These are phyloP conservation scores for Ectobius pallidus DNA, from an alignment of 2,888 invertebrate species.

Conservation along the genomic window DNA sequence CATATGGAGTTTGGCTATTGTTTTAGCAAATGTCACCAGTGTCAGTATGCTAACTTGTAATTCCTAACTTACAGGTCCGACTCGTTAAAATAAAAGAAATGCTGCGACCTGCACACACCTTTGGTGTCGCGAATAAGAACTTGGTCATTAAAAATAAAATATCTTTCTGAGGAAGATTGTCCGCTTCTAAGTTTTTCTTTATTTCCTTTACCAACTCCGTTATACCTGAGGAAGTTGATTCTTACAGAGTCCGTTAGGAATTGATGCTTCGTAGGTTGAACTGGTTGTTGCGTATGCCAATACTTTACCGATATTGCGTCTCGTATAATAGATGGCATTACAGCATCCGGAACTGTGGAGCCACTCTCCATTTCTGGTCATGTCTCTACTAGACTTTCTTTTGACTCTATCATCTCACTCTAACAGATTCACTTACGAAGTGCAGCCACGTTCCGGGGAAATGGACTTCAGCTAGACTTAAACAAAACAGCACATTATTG, in stretches of 20 bases:
- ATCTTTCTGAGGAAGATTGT: too few species aligned
- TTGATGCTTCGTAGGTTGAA: neutral
- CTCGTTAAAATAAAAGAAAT: too few species aligned
- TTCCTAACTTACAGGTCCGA: too few species aligned
- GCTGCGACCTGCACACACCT: too few species aligned
- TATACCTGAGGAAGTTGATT: neutral
- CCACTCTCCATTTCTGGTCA: conserved; percentile 18
- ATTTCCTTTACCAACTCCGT: neutral
- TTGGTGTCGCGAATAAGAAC: too few species aligned
- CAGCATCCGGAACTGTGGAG: conserved; percentile 1
- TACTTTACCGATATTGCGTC: neutral
- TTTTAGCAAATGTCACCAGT: too few species aligned
- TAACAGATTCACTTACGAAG: neutral
- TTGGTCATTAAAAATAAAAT: too few species aligned
- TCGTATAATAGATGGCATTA: neutral
- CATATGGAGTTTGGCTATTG: too few species aligned
- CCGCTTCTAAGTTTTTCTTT: too few species aligned
- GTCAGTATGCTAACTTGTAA: too few species aligned
- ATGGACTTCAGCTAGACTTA: neutral
- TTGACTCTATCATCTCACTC: conserved; percentile 4
- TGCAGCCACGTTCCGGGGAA: conserved; percentile 11
- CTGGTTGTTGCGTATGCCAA: conserved; percentile 1
- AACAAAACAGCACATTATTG: conserved; percentile 6
- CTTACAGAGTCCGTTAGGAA: neutral
- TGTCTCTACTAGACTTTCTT: neutral